phyloP scores from a whole-genome alignment of 2,888 invertebrate genomes.

The Atrina japonica region DNA sequence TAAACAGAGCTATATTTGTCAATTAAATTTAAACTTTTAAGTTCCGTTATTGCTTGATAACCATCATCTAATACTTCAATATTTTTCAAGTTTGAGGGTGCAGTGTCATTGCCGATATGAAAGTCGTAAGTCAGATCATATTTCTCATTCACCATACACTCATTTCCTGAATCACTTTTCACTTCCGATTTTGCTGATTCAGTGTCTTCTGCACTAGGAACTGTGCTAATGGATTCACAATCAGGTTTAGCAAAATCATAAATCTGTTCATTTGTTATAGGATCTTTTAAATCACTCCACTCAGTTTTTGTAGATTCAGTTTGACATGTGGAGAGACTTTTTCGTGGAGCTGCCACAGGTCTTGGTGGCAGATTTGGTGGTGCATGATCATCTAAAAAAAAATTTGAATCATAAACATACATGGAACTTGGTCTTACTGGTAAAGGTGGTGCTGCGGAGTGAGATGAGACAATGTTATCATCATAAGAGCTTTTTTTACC shows the following conservation, averaged over 20 bases:
- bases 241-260: not conserved
- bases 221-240: not conserved
- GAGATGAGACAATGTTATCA: conserved; percentile 1
- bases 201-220: no score
- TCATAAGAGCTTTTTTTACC: not conserved
- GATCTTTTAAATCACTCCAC: no score
- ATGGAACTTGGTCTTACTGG: conserved; percentile 8
- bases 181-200: no score
- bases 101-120: no score
- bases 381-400: not conserved
- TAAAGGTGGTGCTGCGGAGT: conserved; percentile 13
- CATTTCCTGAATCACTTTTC: no score
- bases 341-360: not conserved
- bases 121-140: no score
- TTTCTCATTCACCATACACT: no score
- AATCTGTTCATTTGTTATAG: not conserved
- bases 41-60: conserved; percentile 18
- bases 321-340: not conserved
- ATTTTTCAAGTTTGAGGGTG: no score
- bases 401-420: not conserved
- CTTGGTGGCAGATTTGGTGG: conserved; percentile 1
- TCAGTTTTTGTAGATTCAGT: no score
- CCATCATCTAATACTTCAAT: conserved; percentile 19
- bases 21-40: not conserved
- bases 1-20: no score